phyloP scores from a whole-genome alignment of 2,888 invertebrate species.

The Netelia inedita region DNA sequence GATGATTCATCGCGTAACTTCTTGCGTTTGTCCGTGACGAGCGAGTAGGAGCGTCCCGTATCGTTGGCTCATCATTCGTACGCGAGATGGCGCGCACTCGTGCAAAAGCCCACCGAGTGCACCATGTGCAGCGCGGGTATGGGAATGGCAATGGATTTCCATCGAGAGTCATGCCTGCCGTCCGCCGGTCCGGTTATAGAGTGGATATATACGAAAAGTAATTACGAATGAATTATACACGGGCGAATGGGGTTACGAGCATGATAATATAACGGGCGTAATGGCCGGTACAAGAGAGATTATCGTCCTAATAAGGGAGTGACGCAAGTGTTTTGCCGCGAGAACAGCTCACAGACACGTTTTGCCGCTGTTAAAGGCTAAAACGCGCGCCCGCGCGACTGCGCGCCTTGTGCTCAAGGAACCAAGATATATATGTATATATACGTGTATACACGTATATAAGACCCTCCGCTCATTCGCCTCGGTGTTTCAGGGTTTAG shows the following conservation, averaged over 20 bases:
- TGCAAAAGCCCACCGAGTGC: background rate
- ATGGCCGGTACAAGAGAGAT: constrained; percentile 82
- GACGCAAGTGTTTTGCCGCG: constrained; percentile 78
- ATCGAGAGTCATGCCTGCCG: constrained; percentile 44
- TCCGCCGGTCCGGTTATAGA: constrained; percentile 59
- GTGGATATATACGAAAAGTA: constrained; percentile 76
- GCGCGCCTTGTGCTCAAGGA: constrained; percentile 47
- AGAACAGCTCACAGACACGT: constrained; percentile 47
- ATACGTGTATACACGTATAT: background rate
- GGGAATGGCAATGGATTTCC: constrained; percentile 62
- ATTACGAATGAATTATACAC: constrained; percentile 82
- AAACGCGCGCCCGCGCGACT: constrained; percentile 21
- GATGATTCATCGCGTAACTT: constrained; percentile 48
- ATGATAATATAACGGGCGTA: constrained; percentile 83
- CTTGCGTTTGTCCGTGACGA: constrained; percentile 1
- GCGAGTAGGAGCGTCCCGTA: background rate
- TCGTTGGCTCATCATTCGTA: constrained; percentile 2
- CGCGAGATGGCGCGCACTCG: background rate
- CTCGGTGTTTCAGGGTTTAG: constrained; percentile 28
- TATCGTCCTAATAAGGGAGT: constrained; percentile 84
- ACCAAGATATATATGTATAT: constrained; percentile 24
- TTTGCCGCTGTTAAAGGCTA: constrained; percentile 59
- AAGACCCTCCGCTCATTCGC: constrained; percentile 40
- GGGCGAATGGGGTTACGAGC: constrained; percentile 77
- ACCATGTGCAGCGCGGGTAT: constrained; percentile 2